Base-by-base conservation (phyloP, 2,113 vertebrate genomes). In the Chaetops frenatus region DNA sequence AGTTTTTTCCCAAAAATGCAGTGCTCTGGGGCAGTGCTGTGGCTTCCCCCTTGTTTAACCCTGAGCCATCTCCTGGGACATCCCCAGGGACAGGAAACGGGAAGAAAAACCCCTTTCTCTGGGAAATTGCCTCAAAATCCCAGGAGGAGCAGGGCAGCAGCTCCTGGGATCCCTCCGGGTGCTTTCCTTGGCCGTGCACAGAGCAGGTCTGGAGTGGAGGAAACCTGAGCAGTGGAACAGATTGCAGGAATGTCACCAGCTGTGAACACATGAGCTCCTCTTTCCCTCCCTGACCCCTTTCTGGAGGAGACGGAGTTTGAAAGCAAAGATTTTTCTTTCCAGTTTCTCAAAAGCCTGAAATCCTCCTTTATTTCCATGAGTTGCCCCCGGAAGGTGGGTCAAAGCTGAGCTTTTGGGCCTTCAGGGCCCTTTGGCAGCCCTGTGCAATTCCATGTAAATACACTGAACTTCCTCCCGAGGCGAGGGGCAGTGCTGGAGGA, bases 161-260 rank as follows among this genome's bases (percentile, higher is more conserved):
- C 16, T 4, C 12, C 40, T 1, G 1, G 79, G 66, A 27, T 84
- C 81, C 53, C 81, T 88, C 64, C 8, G 78, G 64, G 51, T 71
- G 84, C 87, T 94, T 87, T 77, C 40, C 84, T 87, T 94, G 95
- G 92, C 95, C 0, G 2, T 0, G 53, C 11, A 22, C 9, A 0
- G 15, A 76, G 87, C 4, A 1, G 66, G 36, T 80, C 80, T 19
- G 0, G 66, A 23, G 78, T 50, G 50, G n/a, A 72, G 91, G 95
- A 95, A 97, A 96, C 31, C 21, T 83, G 95, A 97, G 54, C 92
- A 3, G 85, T 94, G 96, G 94, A 97, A 96, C 96, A 97, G 95
- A 96, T 96, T 95, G 94, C 90, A 96, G 92, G 94, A 96, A 96
- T 97, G 77, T 77, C 92, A 88, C 93, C 96, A 96, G 95, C 94